phyloP scores from a whole-genome alignment of 2,797 vertebrate species.

The Synaphobranchus kaupii region DNA sequence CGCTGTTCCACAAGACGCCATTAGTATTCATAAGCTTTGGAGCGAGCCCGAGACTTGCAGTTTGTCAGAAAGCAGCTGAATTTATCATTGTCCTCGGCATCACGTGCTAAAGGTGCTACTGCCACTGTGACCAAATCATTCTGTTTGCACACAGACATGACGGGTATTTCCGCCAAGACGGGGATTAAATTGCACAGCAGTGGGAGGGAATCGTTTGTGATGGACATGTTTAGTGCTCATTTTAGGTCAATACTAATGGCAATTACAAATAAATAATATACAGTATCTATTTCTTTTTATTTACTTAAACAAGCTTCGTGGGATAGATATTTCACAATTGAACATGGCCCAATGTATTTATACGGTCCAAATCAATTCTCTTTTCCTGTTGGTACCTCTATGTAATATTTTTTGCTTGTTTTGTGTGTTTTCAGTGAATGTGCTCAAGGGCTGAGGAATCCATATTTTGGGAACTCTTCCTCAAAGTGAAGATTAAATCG shows the following conservation, averaged over 20 bases:
- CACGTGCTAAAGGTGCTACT: not conserved
- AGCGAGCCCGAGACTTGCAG: not conserved
- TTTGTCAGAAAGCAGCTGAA: not conserved
- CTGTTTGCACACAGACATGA: not conserved
- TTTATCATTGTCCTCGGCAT: not conserved
- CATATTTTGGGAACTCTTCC: not conserved
- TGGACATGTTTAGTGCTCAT: not conserved
- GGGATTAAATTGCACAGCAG: not conserved
- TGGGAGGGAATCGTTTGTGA: not conserved
- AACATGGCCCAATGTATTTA: not conserved
- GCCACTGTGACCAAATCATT: not conserved
- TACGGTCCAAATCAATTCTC: not conserved
- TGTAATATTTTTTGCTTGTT: not conserved
- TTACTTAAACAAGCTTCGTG: not conserved
- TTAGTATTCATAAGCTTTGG: not conserved
- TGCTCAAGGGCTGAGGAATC: not conserved
- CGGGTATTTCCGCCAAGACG: not conserved
- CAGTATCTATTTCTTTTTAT: not conserved
- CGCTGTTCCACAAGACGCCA: not conserved
- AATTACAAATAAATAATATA: not conserved
- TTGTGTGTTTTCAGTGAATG: not conserved
- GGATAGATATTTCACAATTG: not conserved
- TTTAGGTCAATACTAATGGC: not conserved
- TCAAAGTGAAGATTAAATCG: not conserved
- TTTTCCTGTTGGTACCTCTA: not conserved